Base-by-base conservation (phyloP, 1,140 invertebrate species). In the Hermetia illucens region DNA sequence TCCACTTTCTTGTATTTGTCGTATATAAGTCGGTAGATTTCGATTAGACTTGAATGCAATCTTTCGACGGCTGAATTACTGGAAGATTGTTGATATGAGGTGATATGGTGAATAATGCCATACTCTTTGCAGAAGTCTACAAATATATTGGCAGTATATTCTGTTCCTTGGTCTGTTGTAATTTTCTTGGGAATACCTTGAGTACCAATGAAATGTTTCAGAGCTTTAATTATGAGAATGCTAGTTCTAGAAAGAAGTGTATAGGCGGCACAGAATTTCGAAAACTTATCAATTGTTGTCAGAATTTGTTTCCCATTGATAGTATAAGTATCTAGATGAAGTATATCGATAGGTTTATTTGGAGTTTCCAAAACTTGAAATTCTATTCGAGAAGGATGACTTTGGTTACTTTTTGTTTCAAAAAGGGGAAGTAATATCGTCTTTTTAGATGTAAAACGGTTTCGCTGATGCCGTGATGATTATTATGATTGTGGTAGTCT, bases 231-330 rank as follows among this genome's bases (percentile, higher is more conserved):
- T 2, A 52, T 41, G 12, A 19, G 32, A 9, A 43, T 31, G 15
- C 30, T 44, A 13, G 17, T 45, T 21, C 38, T 35, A 17, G 15
- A 16, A 43, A 38, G 41, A 12, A 52, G 21, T 21, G 41, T 32
- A 36, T 47, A 51, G 33, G 47, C 50, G 36, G 47, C 46, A 9
- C 49, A 47, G 38, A 46, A 52, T 46, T 40, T 47, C 13, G 52
- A 56, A 40, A 56, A 56, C 39, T 45, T 39, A 21, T 53, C 50
- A 2, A 55, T 45, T n/a, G 56, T 44, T 30, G 52, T 55, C 15
- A 51, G 19, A 34, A 38, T 50, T 29, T 36, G 34, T 36, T 48
- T 25, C 13, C 44, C 41, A 5, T 42, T 35, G 21, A 55, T 45
- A 12, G 38, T 44, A 19, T 53, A 49, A 15, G 40, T 39, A 33